These are phyloP conservation scores for Epinephelus coioides DNA, from an alignment of 2,797 vertebrate genomes.

Conservation along the genomic window DNA sequence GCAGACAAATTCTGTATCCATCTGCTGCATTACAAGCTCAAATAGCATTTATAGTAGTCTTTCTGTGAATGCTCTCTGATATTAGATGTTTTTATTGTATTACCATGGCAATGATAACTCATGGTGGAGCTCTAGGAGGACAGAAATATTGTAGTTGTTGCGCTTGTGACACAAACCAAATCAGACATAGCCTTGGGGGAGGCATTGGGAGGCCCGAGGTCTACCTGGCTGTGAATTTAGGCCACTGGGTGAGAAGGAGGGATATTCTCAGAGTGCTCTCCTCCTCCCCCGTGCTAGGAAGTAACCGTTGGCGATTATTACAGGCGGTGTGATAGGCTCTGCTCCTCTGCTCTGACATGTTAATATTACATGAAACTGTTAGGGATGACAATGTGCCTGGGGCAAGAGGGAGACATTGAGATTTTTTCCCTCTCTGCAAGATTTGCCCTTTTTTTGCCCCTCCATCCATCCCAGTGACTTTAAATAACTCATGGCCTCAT, in stretches of 20 bases:
- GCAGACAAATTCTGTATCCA: background rate
- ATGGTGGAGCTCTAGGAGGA: slow-evolving; percentile 16
- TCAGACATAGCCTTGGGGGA: slow-evolving; percentile 45
- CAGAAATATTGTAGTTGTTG: slow-evolving; percentile 45
- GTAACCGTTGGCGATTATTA: slow-evolving; percentile 70
- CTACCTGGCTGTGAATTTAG: slow-evolving; percentile 73
- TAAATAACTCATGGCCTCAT: slow-evolving; percentile 85
- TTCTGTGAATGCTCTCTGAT: slow-evolving; percentile 25
- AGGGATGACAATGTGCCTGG: slow-evolving; percentile 77
- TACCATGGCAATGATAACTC: slow-evolving; percentile 48
- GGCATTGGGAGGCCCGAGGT: slow-evolving; percentile 42
- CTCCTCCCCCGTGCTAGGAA: slow-evolving; percentile 41
- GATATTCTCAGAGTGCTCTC: slow-evolving; percentile 50
- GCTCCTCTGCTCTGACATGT: slow-evolving; percentile 76
- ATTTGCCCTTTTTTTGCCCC: slow-evolving; percentile 50
- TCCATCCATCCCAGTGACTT: slow-evolving; percentile 63
- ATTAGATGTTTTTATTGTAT: slow-evolving; percentile 39
- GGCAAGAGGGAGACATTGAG: slow-evolving; percentile 62
- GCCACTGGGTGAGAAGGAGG: slow-evolving; percentile 72
- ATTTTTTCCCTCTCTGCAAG: slow-evolving; percentile 28
- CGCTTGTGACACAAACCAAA: slow-evolving; percentile 60
- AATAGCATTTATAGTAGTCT: slow-evolving; percentile 14
- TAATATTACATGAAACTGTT: slow-evolving; percentile 85
- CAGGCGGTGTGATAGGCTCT: slow-evolving; percentile 58
- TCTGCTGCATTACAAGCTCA: slow-evolving; percentile 5